These are phyloP conservation scores for Drosophila paracracens DNA, from an alignment of 2,888 invertebrate species.

Conservation along the genomic window DNA sequence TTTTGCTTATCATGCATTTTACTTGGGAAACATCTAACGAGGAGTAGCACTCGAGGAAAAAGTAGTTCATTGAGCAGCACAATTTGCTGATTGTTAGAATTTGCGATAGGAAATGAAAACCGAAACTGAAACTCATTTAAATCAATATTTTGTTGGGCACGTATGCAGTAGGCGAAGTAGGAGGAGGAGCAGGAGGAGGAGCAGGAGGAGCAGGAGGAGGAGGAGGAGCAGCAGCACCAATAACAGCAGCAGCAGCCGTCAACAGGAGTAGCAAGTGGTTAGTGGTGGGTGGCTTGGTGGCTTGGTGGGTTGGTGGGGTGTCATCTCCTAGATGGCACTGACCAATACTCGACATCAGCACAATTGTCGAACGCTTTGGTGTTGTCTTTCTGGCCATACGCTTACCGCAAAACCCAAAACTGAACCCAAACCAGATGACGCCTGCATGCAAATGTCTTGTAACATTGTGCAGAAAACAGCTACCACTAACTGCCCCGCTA, in stretches of 20 bases:
- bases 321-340: constrained; percentile 13
- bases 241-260: constrained; percentile 20
- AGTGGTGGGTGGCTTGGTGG: background rate
- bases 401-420: constrained; percentile 64
- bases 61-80: constrained; percentile 77
- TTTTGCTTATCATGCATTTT: constrained; percentile 79
- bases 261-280: constrained; percentile 6
- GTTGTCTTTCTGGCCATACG: constrained; percentile 68
- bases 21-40: constrained; percentile 67
- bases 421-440: constrained; percentile 65
- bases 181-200: constrained; percentile 17
- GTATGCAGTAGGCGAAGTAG: constrained; percentile 58
- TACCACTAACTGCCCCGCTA: constrained; percentile 6
- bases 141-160: constrained; percentile 82
- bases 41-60: constrained; percentile 63
- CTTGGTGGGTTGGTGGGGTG: background rate
- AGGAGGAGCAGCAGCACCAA: constrained; percentile 22
- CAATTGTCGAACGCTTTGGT: constrained; percentile 68
- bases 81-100: constrained; percentile 79
- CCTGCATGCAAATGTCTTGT: constrained; percentile 78
- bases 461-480: constrained; percentile 62
- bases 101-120: constrained; percentile 80
- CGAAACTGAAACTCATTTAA: constrained; percentile 81
- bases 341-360: constrained; percentile 68
- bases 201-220: constrained; percentile 15